A percentile compares a stretch with the other conserved stretches of the same genome.
Evolutionary conservation across 2,113 vertebrate genomes (phyloP).

Genomic region (Lepus timidus): DNA sequence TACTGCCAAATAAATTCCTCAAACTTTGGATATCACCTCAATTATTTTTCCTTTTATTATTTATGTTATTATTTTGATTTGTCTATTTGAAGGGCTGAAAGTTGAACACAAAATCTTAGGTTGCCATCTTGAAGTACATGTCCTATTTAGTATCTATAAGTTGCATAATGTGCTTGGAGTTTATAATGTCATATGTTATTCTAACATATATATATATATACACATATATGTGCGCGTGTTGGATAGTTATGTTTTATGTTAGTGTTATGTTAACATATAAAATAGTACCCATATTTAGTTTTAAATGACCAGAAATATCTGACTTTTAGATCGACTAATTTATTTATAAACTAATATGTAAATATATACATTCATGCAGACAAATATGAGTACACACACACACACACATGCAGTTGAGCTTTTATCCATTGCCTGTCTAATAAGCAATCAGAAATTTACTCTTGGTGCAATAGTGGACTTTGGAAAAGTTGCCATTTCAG

Average conservation of each 20-base stretch:
- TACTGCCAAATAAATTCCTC: neutral
- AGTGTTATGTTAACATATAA: neutral
- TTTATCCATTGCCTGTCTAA: neutral
- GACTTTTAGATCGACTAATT: neutral
- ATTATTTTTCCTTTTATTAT: neutral
- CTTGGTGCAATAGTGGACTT: neutral
- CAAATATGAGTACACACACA: no score
- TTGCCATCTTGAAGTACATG: neutral
- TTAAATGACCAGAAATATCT: neutral
- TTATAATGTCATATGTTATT: neutral
- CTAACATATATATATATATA: neutral
- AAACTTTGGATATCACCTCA: neutral
- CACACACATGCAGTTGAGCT: no score
- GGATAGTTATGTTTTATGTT: neutral
- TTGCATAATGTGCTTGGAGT: neutral
- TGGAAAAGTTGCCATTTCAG: neutral
- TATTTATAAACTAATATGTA: neutral
- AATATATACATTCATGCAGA: neutral
- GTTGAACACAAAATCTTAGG: neutral
- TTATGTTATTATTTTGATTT: neutral
- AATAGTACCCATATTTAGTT: neutral
- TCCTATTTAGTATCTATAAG: neutral
- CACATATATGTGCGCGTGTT: no score
- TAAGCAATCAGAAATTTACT: neutral
- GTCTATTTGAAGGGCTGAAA: neutral